A percentile compares a stretch with the other conserved stretches of the same genome.
Evolutionary conservation across 1,140 invertebrate species (phyloP).

Genomic region (Anastrepha ludens): DNA sequence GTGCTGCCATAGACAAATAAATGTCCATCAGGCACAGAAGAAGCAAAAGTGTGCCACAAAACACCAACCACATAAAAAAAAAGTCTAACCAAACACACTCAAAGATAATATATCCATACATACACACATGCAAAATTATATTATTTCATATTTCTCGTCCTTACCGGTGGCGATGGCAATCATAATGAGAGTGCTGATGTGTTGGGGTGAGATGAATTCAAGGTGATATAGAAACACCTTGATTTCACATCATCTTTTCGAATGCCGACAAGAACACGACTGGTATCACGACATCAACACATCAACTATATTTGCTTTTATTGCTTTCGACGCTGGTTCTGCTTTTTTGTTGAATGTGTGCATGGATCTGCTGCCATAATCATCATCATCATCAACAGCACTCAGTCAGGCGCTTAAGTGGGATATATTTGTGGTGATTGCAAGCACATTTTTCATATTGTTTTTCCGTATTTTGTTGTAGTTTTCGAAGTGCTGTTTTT

Average conservation of each 20-base stretch:
- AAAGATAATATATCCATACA: too few species aligned
- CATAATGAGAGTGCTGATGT: not conserved
- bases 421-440: constrained; percentile 28
- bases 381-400: constrained; percentile 22
- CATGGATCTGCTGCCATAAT: not conserved
- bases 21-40: not conserved
- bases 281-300: not conserved
- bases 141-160: not conserved
- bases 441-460: constrained; percentile 24
- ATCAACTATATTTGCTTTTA: constrained; percentile 14
- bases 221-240: constrained; percentile 3
- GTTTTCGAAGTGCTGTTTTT: not conserved
- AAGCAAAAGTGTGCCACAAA: not conserved
- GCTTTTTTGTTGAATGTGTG: not conserved
- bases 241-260: constrained; percentile 5
- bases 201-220: too few species aligned
- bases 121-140: not conserved
- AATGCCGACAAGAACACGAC: not conserved
- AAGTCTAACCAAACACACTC: too few species aligned
- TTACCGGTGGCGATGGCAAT: not conserved
- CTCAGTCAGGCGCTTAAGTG: constrained; percentile 25
- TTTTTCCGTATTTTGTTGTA: not conserved
- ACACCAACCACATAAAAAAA: not conserved
- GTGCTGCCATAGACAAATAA: too few species aligned
- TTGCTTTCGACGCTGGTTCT: not conserved